Evolutionary conservation across 2,888 invertebrate species (phyloP), one percentile per base, ranked within the genome.

Genomic region (Drosophila kanekoi): DNA sequence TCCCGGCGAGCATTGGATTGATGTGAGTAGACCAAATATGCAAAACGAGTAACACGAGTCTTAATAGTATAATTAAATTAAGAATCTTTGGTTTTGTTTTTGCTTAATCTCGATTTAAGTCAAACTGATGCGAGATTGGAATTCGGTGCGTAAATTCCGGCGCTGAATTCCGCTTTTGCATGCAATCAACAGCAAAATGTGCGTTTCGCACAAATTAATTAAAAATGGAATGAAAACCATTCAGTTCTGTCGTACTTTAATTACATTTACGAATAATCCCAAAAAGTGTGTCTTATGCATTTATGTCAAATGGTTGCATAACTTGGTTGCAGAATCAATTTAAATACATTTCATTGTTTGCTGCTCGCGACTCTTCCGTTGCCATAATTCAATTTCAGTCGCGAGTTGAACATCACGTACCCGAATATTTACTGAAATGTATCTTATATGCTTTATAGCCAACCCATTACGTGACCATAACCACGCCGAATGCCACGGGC

Each of bases 1-100:
- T 74, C 95, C 95, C 8, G 94, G 94, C 79, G 96, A 97, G 91
- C 96, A 95, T 90, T 97, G 97, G 97, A 93, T 92, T 64, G 93
- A 93, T 90, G 93, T 93, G 79, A 92, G 92, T 91, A 40, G 40
- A 35, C 4, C 40, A 14, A 40, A 40, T 16, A 13, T 13, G 4
- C 35, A 35, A 13, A 35, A 2, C 28, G 23, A 8, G 23, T 23
- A 23, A 6, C 28, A 28, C 8, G 28, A 8, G 8, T 8, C 8
- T 28, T 28, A 8, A 28, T 28, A 8, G 8, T 28, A 28, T 28
- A 28, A 28, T 28, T 28, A 0, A 28, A 28, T 28, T 8, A 28
- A 28, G 28, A 28, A 8, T 28, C 28, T 28, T 28, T 28, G 8
- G 28, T 28, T 28, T 28, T 2, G 2, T 8, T 28, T 8, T 8